Base-by-base conservation (phyloP, 1,140 invertebrate genomes). In the Cecropterus lyciades region DNA sequence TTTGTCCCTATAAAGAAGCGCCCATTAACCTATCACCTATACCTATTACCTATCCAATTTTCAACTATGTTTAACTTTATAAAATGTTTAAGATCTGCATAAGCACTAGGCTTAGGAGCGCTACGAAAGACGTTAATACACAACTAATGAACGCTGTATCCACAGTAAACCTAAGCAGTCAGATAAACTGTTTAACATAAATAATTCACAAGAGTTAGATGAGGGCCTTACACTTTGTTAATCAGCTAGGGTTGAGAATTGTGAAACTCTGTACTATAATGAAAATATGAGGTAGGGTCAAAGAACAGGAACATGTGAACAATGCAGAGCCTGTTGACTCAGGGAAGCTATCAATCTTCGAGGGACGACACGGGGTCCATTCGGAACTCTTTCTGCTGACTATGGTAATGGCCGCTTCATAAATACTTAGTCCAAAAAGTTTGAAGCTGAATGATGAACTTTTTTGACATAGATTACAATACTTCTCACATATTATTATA, bases 321-420 rank as follows among this genome's bases (percentile, higher is more conserved):
- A 76, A 76, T 65, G 60, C 65, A 68, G 63, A 65, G 68, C 67
- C 45, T 68, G 70, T 77, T 79, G 74, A 76, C 78, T 79, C 67
- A 72, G 75, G 71, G 70, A 79, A 74, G 70, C 77, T 81, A 88
- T 86, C 81, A 82, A 88, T 86, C 85, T 88, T 74, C 52, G 62
- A 78, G 74, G 79, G 76, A 79, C 73, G 77, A 83, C 79, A 77
- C 78, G 69, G 79, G 80, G 76, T 79, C 77, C 75, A 80, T 75
- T 80, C 52, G 49, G 69, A 85, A 85, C 81, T 82, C 80, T 82
- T 88, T 85, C 68, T 62, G 71, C 69, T 69, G 72, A 83, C 76
- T 80, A 83, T 80, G 77, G 74, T 73, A 84, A 81, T 78, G 67
- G 71, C 65, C 55, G 59, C 62, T 75, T 83, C 80, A 86, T 84